Conservation (phyloP, 92 coral and sea anemone species). For the Metridium senile region DNA sequence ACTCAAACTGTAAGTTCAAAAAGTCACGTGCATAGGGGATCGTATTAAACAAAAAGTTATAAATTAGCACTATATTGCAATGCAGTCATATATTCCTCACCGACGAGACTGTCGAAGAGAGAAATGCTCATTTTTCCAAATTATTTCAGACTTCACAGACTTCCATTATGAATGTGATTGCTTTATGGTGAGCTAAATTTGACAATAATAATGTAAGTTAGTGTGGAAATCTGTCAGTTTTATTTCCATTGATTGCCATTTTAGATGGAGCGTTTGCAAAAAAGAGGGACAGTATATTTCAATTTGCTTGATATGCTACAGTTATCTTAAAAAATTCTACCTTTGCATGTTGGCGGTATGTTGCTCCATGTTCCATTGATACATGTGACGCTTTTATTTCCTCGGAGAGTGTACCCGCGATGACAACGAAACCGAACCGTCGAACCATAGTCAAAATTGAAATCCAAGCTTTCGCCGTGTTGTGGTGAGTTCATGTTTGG, state of each 20-base stretch:
- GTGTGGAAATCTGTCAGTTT: too few relatives aligned
- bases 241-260: conserved; percentile 61
- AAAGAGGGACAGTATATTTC: not conserved
- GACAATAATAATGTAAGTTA: too few relatives aligned
- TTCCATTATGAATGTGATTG: too few relatives aligned
- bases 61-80: too few relatives aligned
- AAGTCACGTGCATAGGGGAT: too few relatives aligned
- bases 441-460: conserved; percentile 10
- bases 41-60: too few relatives aligned
- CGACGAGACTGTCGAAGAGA: too few relatives aligned
- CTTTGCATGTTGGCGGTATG: conserved; percentile 26
- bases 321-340: not conserved
- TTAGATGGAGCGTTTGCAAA: not conserved
- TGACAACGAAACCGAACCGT: conserved; percentile 4
- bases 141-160: too few relatives aligned
- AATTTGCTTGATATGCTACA: not conserved
- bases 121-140: too few relatives aligned
- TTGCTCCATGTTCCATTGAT: conserved; percentile 29
- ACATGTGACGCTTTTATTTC: conserved; percentile 3
- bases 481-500: not conserved
- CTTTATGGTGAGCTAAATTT: too few relatives aligned
- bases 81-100: too few relatives aligned
- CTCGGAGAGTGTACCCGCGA: conserved; percentile 1
- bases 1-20: too few relatives aligned
- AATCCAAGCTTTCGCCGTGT: not conserved